These are phyloP conservation scores for Ictalurus furcatus DNA, from an alignment of 2,113 vertebrate genomes.

Conservation along the genomic window DNA sequence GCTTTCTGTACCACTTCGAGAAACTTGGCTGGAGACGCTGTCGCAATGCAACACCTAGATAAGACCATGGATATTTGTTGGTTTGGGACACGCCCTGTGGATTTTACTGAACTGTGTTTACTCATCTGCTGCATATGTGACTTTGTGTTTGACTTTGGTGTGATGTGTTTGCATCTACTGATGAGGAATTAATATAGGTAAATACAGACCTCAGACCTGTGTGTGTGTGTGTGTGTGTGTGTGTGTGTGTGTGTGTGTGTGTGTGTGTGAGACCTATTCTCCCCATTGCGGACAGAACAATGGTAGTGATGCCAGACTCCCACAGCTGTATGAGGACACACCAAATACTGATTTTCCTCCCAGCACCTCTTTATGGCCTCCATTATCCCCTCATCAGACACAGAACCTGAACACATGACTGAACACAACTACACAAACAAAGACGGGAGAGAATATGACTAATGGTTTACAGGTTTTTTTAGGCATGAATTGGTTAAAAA, in stretches of 20 bases:
- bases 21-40: constrained; percentile 90
- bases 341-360: constrained; percentile 73
- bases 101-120: not conserved
- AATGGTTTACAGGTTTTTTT: not conserved
- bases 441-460: not conserved
- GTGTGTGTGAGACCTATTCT: constrained; percentile 60
- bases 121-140: not conserved
- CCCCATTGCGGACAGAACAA: constrained; percentile 39
- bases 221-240: not conserved
- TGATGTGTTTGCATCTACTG: constrained; percentile 17
- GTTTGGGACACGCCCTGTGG: not conserved
- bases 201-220: not conserved
- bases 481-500: not conserved
- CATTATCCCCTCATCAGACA: constrained; percentile 71
- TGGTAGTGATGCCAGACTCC: constrained; percentile 74
- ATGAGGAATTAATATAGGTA: constrained; percentile 7
- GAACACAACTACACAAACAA: constrained; percentile 60
- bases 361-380: constrained; percentile 74
- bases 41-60: constrained; percentile 82
- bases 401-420: constrained; percentile 61
- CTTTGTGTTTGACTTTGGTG: constrained; percentile 16
- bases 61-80: not conserved
- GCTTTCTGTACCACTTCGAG: constrained; percentile 76
- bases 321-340: constrained; percentile 78
- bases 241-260: not conserved